Evolutionary conservation across 1,140 invertebrate species (phyloP), one percentile per base, ranked within the genome.

Genomic region (Halotydeus destructor): DNA sequence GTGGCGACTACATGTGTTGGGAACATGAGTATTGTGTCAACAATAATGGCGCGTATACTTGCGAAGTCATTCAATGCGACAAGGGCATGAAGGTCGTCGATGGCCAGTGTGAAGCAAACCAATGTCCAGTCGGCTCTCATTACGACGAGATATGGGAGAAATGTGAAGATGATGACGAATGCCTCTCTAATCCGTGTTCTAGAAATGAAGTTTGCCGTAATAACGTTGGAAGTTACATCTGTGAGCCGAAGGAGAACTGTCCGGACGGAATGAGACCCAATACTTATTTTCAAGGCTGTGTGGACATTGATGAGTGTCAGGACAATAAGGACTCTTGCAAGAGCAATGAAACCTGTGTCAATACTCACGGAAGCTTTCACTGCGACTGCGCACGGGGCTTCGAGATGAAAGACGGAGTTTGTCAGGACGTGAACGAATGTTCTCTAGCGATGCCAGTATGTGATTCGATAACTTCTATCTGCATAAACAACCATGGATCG

Each of bases 81-180:
- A n/a, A n/a, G n/a, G n/a, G n/a, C n/a, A n/a, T n/a, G n/a, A n/a
- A n/a, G n/a, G n/a, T n/a, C n/a, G n/a, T n/a, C n/a, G n/a, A n/a
- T n/a, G n/a, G n/a, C n/a, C n/a, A n/a, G n/a, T n/a, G n/a, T n/a
- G n/a, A n/a, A n/a, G n/a, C n/a, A n/a, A n/a, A n/a, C n/a, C n/a
- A n/a, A n/a, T n/a, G n/a, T n/a, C n/a, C n/a, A n/a, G n/a, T n/a
- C n/a, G n/a, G n/a, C n/a, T n/a, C n/a, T n/a, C n/a, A n/a, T n/a
- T n/a, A n/a, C n/a, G n/a, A n/a, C n/a, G n/a, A n/a, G n/a, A n/a
- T n/a, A n/a, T n/a, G n/a, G n/a, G n/a, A n/a, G n/a, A n/a, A n/a
- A n/a, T 41, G 52, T 57, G 16, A 50, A 82, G 89, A 96, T 59
- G 76, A 91, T 50, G 78, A 97, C 58, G 91, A 97, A 60, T 98